These are phyloP conservation scores for Cyprinus carpio DNA, from an alignment of 2,113 vertebrate genomes.

Conservation along the genomic window DNA sequence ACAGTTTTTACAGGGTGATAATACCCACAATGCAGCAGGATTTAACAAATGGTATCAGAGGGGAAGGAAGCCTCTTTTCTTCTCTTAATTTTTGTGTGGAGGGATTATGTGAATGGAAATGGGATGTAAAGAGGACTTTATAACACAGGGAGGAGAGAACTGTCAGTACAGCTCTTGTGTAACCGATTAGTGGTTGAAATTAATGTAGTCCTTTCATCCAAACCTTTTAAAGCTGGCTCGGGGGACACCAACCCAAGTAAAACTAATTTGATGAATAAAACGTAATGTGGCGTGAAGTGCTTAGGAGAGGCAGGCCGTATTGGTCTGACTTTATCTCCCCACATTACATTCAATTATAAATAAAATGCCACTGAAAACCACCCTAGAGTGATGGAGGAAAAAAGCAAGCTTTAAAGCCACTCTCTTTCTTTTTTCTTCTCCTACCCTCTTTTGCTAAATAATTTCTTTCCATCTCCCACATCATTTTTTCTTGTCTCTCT, in stretches of 20 bases:
- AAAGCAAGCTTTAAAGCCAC: conserved; percentile 58
- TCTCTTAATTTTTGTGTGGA: conserved; percentile 41
- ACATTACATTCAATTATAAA: conserved; percentile 77
- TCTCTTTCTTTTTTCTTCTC: conserved; percentile 21
- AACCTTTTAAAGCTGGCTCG: conserved; percentile 76
- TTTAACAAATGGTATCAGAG: conserved; percentile 24
- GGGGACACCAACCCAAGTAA: conserved; percentile 72
- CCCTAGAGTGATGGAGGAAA: conserved; percentile 65
- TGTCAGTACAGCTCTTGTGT: conserved; percentile 63
- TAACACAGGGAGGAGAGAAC: conserved; percentile 55
- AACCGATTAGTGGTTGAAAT: conserved; percentile 77
- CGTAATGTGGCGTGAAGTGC: conserved; percentile 73
- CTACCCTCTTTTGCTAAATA: conserved; percentile 6
- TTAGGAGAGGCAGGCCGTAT: conserved; percentile 66
- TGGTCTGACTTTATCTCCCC: conserved; percentile 69
- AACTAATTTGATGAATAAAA: conserved; percentile 80
- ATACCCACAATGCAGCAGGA: conserved; percentile 18
- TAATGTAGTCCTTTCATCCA: conserved; percentile 74
- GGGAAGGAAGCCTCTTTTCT: conserved; percentile 34
- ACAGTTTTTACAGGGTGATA: conserved; percentile 32
- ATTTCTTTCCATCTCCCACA: conserved; percentile 13
- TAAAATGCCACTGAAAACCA: conserved; percentile 70
- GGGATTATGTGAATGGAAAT: conserved; percentile 44
- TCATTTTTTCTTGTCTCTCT: conserved; percentile 40
- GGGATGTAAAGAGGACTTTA: conserved; percentile 48